Evolutionary conservation across 2,888 invertebrate species (phyloP).

Genomic region (Andrena bicolor): DNA sequence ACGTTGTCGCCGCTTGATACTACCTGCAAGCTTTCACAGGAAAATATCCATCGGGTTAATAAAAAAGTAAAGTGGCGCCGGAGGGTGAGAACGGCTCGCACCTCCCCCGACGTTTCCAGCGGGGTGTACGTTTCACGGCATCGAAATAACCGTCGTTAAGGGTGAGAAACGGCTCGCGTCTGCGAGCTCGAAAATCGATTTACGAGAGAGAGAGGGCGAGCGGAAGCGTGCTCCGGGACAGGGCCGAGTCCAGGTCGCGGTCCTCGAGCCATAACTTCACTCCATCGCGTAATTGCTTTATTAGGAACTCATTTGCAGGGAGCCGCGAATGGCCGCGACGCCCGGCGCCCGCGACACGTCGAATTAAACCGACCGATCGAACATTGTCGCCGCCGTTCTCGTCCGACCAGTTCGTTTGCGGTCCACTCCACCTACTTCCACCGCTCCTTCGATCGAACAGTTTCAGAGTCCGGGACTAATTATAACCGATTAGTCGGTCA

Average conservation of each 20-base stretch:
- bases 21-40: neutral
- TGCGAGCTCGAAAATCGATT: constrained; percentile 54
- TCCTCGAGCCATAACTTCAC: constrained; percentile 65
- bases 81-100: neutral
- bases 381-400: neutral
- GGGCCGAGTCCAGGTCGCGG: constrained; percentile 18
- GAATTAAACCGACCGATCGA: constrained; percentile 54
- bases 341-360: constrained; percentile 32
- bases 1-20: too few species aligned
- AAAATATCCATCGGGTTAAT: neutral
- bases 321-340: constrained; percentile 40
- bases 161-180: constrained; percentile 12
- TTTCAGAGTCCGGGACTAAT: neutral
- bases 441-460: neutral
- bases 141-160: constrained; percentile 8
- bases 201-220: constrained; percentile 23
- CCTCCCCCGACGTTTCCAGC: neutral
- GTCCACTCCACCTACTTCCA: constrained; percentile 1
- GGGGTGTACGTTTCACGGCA: neutral
- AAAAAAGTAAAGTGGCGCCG: neutral
- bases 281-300: constrained; percentile 76
- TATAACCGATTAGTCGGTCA: neutral
- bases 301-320: constrained; percentile 74
- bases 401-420: constrained; percentile 33
- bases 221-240: constrained; percentile 57